Evolutionary conservation across 2,888 invertebrate species (phyloP).

Genomic region (Dynastes hyllus): DNA sequence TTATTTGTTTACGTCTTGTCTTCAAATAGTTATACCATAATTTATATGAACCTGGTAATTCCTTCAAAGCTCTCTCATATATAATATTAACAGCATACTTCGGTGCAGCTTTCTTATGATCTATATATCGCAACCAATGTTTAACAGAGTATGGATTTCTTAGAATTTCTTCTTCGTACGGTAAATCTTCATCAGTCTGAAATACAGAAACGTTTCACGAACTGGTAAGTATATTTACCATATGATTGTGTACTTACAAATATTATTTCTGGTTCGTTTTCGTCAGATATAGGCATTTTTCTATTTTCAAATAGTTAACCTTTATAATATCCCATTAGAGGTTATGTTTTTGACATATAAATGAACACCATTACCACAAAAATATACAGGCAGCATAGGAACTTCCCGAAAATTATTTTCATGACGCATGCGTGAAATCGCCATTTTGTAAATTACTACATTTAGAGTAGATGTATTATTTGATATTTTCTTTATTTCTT

Average conservation of each 20-base stretch:
- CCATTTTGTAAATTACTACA: too few species aligned
- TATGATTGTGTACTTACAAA: slow-evolving; percentile 6
- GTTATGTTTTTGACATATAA: slow-evolving; percentile 15
- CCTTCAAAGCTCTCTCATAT: slow-evolving; percentile 96
- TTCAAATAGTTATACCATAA: slow-evolving; percentile 95
- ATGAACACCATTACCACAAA: background rate
- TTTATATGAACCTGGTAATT: slow-evolving; percentile 98
- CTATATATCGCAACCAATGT: slow-evolving; percentile 98
- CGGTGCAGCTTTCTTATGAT: slow-evolving; percentile 91
- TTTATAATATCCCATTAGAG: background rate
- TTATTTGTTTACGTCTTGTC: slow-evolving; percentile 87
- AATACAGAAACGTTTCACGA: slow-evolving; percentile 59
- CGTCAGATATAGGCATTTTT: slow-evolving; percentile 27
- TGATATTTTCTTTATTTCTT: too few species aligned
- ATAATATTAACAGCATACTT: slow-evolving; percentile 90
- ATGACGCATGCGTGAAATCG: too few species aligned
- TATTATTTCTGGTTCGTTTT: slow-evolving; percentile 20
- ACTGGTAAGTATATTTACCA: background rate
- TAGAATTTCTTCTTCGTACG: slow-evolving; percentile 98
- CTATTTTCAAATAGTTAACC: too few species aligned
- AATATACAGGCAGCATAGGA: too few species aligned
- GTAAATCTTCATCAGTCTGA: slow-evolving; percentile 94
- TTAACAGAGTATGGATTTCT: slow-evolving; percentile 98
- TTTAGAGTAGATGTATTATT: too few species aligned
- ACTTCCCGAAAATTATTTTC: too few species aligned